Evolutionary conservation across 2,797 vertebrate genomes (phyloP).

Genomic region (Falco biarmicus): DNA sequence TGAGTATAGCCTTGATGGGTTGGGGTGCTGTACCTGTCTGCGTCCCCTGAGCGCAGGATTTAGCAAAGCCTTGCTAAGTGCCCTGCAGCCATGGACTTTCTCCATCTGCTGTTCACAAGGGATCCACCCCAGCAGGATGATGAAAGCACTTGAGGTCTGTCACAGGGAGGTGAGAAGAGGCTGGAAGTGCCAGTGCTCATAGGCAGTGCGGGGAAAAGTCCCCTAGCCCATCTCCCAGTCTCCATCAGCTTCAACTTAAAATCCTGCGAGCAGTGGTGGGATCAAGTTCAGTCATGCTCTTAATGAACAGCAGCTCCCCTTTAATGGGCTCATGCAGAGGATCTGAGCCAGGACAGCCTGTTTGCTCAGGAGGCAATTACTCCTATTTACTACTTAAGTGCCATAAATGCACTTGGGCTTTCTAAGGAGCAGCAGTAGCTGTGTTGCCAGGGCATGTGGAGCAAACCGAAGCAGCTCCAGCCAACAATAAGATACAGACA

Average conservation of each 20-base stretch:
- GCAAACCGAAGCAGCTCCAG: neutral
- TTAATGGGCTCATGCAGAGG: neutral
- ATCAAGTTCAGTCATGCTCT: neutral
- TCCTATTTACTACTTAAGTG: neutral
- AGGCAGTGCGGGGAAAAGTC: neutral
- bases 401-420: neutral
- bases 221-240: neutral
- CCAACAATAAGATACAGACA: fast-evolving
- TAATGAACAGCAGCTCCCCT: neutral
- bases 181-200: neutral
- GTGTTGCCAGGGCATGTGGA: neutral
- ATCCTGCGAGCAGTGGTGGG: neutral
- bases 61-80: neutral
- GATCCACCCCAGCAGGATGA: fast-evolving
- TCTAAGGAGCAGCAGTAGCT: neutral
- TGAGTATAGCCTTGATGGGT: fast-evolving
- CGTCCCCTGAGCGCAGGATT: neutral
- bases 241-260: neutral
- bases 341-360: neutral
- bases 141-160: neutral
- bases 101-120: neutral
- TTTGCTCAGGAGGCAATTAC: neutral
- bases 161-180: neutral
- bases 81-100: neutral
- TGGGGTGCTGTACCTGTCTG: neutral